Percentiles rank a stretch among this genome's conserved stretches.
phyloP scores from a whole-genome alignment of 2,888 invertebrate genomes.

The Dioctria rufipes region DNA sequence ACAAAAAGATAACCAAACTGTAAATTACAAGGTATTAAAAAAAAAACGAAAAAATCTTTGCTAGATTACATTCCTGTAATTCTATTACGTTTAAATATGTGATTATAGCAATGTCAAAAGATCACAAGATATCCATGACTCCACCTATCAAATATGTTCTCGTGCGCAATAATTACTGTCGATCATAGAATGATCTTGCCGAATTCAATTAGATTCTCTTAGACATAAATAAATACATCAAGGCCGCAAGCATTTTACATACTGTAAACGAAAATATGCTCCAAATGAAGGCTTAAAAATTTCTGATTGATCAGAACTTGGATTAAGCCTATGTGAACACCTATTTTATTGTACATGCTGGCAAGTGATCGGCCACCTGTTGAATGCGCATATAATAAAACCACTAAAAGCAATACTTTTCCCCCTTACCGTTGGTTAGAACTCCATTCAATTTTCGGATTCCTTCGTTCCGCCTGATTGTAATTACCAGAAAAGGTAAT shows the following conservation, averaged over 20 bases:
- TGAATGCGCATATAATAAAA: not conserved
- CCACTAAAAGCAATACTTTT: conserved; percentile 34
- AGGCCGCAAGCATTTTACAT: not conserved
- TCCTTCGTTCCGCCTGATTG: conserved; percentile 38
- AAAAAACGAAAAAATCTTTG: no score
- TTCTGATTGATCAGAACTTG: not conserved
- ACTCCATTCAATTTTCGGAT: conserved; percentile 28
- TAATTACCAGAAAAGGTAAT: conserved; percentile 27
- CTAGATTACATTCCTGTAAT: no score
- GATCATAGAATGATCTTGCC: not conserved
- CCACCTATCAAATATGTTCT: no score
- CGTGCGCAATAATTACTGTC: no score
- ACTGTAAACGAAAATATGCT: not conserved
- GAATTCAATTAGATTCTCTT: not conserved
- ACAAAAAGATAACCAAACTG: no score
- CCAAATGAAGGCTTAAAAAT: not conserved
- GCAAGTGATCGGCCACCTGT: conserved; percentile 19
- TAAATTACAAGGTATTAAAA: no score
- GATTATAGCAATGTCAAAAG: no score
- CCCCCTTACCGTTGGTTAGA: conserved; percentile 20
- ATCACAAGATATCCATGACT: no score
- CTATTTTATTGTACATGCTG: not conserved
- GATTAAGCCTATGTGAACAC: not conserved
- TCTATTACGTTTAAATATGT: no score
- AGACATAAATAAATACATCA: not conserved